Conservation (phyloP, 2,888 invertebrate genomes). For the Polydesmus complanatus region DNA sequence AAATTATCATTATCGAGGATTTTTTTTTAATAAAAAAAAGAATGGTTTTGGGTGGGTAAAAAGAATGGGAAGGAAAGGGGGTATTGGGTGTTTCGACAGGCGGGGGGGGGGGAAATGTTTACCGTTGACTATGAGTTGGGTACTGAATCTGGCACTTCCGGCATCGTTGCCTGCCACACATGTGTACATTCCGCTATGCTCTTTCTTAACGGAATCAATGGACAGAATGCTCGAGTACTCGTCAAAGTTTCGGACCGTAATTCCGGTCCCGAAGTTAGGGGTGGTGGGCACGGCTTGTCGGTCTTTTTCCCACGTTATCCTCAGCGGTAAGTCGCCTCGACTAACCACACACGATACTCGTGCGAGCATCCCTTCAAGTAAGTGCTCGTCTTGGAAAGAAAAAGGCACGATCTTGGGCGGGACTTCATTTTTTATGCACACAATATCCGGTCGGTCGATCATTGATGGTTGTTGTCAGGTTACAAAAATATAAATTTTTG, state of each 20-base stretch:
- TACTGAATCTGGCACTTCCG: constrained; percentile 13
- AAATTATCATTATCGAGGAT: too few species aligned
- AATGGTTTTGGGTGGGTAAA: too few species aligned
- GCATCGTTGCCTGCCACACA: constrained; percentile 15
- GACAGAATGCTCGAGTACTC: constrained; percentile 16
- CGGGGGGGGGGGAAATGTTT: neutral
- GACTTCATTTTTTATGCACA: constrained; percentile 3
- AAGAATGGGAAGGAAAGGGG: too few species aligned
- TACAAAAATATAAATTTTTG: neutral
- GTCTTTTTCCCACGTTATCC: constrained; percentile 14
- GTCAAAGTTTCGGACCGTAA: constrained; percentile 12
- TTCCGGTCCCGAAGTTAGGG: neutral
- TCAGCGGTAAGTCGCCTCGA: constrained; percentile 15
- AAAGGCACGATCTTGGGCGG: constrained; percentile 17
- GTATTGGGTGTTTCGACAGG: neutral
- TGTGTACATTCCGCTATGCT: constrained; percentile 14
- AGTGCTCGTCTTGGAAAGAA: constrained; percentile 17
- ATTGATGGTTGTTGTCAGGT: neutral
- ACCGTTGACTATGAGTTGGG: constrained; percentile 16
- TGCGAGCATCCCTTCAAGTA: constrained; percentile 15
- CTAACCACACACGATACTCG: constrained; percentile 16
- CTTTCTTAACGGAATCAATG: constrained; percentile 8
- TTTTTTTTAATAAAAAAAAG: too few species aligned
- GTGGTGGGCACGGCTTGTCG: neutral
- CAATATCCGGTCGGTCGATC: neutral